phyloP scores from a whole-genome alignment of 2,113 vertebrate species.

The Apteryx owenii region DNA sequence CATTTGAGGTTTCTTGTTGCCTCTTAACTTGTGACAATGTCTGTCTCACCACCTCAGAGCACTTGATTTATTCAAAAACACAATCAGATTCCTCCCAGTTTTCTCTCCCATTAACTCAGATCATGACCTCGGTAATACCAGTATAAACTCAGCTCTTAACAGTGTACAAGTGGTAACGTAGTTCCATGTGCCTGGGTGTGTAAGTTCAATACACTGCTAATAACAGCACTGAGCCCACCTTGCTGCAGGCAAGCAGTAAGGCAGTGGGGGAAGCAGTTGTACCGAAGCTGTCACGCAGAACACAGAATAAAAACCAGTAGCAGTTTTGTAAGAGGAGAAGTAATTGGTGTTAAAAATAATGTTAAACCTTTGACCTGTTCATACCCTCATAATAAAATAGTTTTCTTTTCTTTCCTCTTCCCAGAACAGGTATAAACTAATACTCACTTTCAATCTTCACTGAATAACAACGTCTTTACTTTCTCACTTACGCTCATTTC shows the following conservation, averaged over 20 bases:
- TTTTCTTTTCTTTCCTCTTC: neutral
- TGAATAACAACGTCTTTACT: neutral
- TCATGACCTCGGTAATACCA: neutral
- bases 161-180: neutral
- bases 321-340: neutral
- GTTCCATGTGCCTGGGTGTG: accelerated
- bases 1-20: neutral
- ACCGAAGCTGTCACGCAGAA: neutral
- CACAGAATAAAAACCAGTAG: neutral
- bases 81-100: neutral
- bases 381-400: neutral
- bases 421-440: neutral
- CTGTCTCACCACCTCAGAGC: neutral
- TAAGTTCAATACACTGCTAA: neutral
- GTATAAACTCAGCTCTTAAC: neutral
- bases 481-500: neutral
- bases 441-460: neutral
- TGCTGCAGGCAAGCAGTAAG: neutral
- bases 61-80: neutral
- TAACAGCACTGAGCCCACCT: neutral
- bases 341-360: neutral
- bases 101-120: neutral
- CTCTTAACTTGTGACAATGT: neutral
- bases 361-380: neutral
- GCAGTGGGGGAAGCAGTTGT: neutral